These are phyloP conservation scores for Sebastes hubbsi DNA, from an alignment of 2,797 vertebrate genomes.

Conservation along the genomic window DNA sequence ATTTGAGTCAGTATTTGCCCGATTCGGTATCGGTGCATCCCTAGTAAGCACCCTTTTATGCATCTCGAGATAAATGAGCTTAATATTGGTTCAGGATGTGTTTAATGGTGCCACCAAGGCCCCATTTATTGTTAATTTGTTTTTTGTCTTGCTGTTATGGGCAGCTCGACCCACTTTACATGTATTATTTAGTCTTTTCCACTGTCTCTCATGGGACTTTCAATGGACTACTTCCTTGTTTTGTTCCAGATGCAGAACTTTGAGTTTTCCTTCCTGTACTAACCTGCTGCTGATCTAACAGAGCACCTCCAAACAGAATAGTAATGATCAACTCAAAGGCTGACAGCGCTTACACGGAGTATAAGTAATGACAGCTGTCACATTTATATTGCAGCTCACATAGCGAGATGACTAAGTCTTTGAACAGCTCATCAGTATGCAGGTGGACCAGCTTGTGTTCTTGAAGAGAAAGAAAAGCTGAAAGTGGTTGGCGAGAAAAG, in stretches of 20 bases:
- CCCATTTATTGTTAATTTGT: constrained; percentile 9
- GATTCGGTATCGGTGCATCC: no score
- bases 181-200: constrained; percentile 70
- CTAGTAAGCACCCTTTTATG: fast-evolving
- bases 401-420: not conserved
- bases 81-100: not conserved
- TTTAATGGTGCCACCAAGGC: not conserved
- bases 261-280: not conserved
- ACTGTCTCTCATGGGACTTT: constrained; percentile 36
- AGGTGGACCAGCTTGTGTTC: constrained; percentile 19
- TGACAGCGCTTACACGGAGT: not conserved
- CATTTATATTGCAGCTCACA: not conserved
- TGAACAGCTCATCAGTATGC: constrained; percentile 10
- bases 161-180: constrained; percentile 19
- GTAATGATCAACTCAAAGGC: not conserved
- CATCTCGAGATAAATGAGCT: not conserved
- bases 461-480: not conserved
- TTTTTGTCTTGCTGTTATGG: not conserved
- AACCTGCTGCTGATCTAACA: not conserved
- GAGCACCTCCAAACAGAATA: not conserved
- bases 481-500: not conserved
- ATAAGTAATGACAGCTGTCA: not conserved
- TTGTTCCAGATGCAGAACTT: constrained; percentile 14
- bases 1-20: no score
- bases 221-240: constrained; percentile 30